Evolutionary conservation across 2,888 invertebrate species (phyloP), one percentile per base, ranked within the genome.

Genomic region (Macrosiphum euphorbiae): DNA sequence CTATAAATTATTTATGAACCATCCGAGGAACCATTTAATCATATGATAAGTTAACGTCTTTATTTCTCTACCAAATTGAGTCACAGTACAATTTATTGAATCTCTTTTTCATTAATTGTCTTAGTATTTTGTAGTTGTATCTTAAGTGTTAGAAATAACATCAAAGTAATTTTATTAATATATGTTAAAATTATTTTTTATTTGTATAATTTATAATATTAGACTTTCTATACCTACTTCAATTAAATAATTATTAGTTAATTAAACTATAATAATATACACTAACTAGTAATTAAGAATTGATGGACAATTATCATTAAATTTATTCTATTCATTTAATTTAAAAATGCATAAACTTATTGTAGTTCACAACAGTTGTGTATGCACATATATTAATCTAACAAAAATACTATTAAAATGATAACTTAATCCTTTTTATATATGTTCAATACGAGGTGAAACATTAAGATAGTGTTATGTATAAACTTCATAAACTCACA

Each of bases 391-490:
- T 89, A 44, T 28, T 61, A 89, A 89, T 89, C 88, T 88, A 88
- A 86, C 20, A 78, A n/a, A 86, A 28, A 35, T 91, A 52, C 41
- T 52, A 86, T 58, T 86, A 86, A 67, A 91, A 91, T 55, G n/a
- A 67, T 92, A 87, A n/a, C 13, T 16, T 92, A 88, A 88, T 92
- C 50, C n/a, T 2, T 92, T 67, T 67, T 61, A 87, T 35, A 20
- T 86, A 88, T 50, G 28, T 92, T 10, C 0, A 87, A 88, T 50
- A 50, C 35, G 0, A 78, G 55, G 50, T 92, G 28, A 0, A 50
- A 52, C 61, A 87, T 87, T 35, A 35, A 91, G 50, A 92, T 87
- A 87, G 52, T 61, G 26, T 35, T 67, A 20, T 50, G 10, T 28
- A 41, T 28, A 87, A 35, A 47, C 35, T 86, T 47, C n/a, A 67